Evolutionary conservation across 2,797 vertebrate genomes (phyloP), one percentile per base, ranked within the genome.

Genomic region (Paratrypauchen microcephalus): DNA sequence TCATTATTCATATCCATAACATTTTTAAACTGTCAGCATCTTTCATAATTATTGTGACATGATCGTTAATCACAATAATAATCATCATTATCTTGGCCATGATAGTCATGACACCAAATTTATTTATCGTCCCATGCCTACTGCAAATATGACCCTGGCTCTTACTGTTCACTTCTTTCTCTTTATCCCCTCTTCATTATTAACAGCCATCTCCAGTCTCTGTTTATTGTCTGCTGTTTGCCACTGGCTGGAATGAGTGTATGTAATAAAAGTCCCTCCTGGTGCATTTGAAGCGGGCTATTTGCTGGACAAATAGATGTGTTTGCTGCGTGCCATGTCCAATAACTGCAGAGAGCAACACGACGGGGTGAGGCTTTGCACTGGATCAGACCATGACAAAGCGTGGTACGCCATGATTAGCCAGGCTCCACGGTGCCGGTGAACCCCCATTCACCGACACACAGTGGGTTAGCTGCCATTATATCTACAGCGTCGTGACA

Each of bases 291-390:
- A 41, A n/a, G 5, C n/a, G 21, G 18, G 36, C 36, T 41, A 24
- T 62, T 62, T 62, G n/a, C 60, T 7, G 60, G 39, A 62, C 60
- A 41, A 62, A 62, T 41, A 62, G 36, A 62, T 62, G 60, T 23
- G n/a, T 16, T 21, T 45, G 60, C 32, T 41, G n/a, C n/a, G 12
- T 23, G 60, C 21, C 60, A 24, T 41, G 60, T 62, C 12, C 36
- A 62, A 41, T 62, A 62, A 45, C 32, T 15, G 32, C 13, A 24
- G 4, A 2, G 60, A 12, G 2, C 21, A 4, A 55, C 8, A 2
- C n/a, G 3, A 50, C n/a, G 48, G 19, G 19, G 48, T 5, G 18
- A 18, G 5, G 16, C 16, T 50, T 11, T 12, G 21, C 52, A 6
- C 52, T 6, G 12, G 60, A 45, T 23, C 8, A 39, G 36, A 41